Conservation (phyloP, 2,113 vertebrate genomes). For the Pangasianodon hypophthalmus region DNA sequence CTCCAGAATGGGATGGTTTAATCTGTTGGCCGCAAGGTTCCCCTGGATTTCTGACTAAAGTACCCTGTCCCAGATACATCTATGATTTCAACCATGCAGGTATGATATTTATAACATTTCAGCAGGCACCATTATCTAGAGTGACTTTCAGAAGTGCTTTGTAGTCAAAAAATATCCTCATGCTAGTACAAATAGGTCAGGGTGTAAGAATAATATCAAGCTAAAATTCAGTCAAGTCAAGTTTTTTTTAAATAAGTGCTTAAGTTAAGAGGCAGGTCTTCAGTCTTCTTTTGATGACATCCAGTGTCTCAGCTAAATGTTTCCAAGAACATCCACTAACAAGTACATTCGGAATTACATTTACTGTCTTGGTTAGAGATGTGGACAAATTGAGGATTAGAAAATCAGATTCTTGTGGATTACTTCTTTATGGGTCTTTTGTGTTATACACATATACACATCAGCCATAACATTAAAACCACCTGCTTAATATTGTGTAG, state of each 20-base stretch:
- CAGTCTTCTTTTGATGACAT: not conserved
- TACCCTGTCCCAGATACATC: constrained; percentile 83
- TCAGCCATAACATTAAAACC: too few relatives aligned
- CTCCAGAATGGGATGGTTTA: constrained; percentile 86
- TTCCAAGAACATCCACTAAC: not conserved
- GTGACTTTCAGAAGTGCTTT: not conserved
- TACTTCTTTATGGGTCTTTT: not conserved
- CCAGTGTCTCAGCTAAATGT: not conserved
- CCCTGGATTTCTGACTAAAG: constrained; percentile 73
- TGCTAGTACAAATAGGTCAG: not conserved
- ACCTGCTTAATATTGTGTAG: too few relatives aligned
- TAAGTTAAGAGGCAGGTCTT: not conserved
- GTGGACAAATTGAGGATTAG: not conserved
- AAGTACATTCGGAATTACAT: not conserved
- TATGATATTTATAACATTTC: constrained; percentile 55
- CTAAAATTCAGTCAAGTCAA: not conserved
- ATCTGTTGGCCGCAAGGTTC: constrained; percentile 86
- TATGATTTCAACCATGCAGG: constrained; percentile 91
- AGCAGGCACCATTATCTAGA: not conserved
- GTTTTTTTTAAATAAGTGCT: not conserved
- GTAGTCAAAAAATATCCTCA: not conserved
- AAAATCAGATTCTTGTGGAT: not conserved
- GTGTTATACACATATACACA: not conserved
- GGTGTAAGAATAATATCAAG: not conserved
- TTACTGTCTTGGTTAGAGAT: not conserved